Evolutionary conservation across 2,113 vertebrate species (phyloP).

Genomic region (Lepidothrix coronata): DNA sequence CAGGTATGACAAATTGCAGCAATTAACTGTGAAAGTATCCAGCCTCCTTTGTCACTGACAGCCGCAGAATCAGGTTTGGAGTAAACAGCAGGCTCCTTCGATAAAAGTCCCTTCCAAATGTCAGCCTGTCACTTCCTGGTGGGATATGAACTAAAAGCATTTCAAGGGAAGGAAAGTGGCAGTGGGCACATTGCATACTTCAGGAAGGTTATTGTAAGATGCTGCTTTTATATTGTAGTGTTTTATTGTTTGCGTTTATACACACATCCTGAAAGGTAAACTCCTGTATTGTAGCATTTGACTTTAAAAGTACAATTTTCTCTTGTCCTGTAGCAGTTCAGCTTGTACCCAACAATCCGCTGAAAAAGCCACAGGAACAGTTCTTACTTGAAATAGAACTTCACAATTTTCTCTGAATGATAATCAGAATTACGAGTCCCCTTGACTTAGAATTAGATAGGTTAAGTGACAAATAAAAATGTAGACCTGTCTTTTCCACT

Average conservation of each 20-base stretch:
- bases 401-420: background rate
- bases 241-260: background rate
- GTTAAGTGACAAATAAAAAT: background rate
- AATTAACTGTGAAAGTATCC: conserved; percentile 23
- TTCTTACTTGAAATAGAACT: background rate
- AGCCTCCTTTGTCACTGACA: background rate
- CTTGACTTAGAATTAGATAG: background rate
- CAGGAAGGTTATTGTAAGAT: background rate
- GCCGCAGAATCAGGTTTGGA: background rate
- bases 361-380: background rate
- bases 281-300: background rate
- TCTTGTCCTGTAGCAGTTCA: background rate
- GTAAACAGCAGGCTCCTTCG: background rate
- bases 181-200: background rate
- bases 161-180: background rate
- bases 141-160: conserved; percentile 8
- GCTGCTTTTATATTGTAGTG: background rate
- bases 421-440: background rate
- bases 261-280: background rate
- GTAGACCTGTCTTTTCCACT: background rate
- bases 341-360: background rate
- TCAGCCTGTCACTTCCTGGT: background rate
- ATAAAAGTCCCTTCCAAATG: conserved; percentile 25
- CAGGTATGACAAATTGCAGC: background rate
- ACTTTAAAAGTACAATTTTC: background rate